Percentiles rank a stretch among this genome's conserved stretches.
phyloP scores from a whole-genome alignment of 2,113 vertebrate genomes.

The Melanocharis versteri region DNA sequence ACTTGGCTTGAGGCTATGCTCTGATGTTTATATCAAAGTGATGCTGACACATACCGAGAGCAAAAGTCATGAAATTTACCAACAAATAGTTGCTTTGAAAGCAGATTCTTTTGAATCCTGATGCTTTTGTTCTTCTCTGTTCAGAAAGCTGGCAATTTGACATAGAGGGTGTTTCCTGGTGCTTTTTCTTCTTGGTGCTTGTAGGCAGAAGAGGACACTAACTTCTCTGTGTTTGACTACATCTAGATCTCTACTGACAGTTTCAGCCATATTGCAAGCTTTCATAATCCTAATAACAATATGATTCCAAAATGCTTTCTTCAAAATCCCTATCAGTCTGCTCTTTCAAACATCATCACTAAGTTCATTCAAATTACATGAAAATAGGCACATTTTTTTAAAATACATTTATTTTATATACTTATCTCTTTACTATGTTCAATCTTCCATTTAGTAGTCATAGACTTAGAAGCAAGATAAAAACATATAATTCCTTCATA shows the following conservation, averaged over 20 bases:
- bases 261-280: neutral
- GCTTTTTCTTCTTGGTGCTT: neutral
- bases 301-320: neutral
- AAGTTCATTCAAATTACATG: neutral
- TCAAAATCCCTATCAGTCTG: neutral
- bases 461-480: neutral
- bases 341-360: neutral
- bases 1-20: neutral
- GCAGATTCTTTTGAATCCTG: neutral
- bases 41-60: neutral
- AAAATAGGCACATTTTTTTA: neutral
- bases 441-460: neutral
- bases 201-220: neutral
- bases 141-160: neutral
- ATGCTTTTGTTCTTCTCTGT: neutral
- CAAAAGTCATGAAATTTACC: constrained; percentile 4
- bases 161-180: neutral
- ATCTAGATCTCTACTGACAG: neutral
- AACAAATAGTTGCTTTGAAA: constrained; percentile 4
- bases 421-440: neutral
- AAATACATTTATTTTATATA: neutral
- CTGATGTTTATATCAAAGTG: constrained; percentile 33
- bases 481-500: neutral
- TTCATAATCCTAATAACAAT: neutral
- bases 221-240: neutral